A percentile compares a stretch with the other conserved stretches of the same genome.
Conservation (phyloP, 2,888 invertebrate genomes). For the Callyntrura sp. region DNA sequence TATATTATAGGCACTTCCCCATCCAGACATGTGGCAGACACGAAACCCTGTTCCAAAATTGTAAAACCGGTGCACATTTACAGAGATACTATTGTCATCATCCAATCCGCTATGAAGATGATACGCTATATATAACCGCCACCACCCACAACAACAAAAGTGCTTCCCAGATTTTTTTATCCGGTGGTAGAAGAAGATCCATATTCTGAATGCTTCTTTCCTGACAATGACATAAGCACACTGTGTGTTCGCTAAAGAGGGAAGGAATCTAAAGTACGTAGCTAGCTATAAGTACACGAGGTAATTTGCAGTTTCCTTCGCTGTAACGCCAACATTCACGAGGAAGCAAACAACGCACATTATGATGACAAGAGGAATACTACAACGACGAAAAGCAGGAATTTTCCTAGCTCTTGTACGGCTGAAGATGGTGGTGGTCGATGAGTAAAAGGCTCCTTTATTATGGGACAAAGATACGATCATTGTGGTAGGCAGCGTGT, state of each 20-base stretch:
- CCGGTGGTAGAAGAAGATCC: neutral
- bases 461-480: slow-evolving; percentile 35
- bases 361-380: slow-evolving; percentile 57
- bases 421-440: slow-evolving; percentile 6
- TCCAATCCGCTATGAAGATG: neutral
- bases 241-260: slow-evolving; percentile 15
- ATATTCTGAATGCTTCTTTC: neutral
- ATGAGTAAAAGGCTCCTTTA: slow-evolving; percentile 17
- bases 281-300: neutral
- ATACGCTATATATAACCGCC: neutral
- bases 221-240: slow-evolving; percentile 9
- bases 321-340: neutral
- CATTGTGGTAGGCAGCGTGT: slow-evolving; percentile 31
- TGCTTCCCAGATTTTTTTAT: slow-evolving; percentile 7
- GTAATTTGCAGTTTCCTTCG: slow-evolving; percentile 62
- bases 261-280: neutral
- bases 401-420: slow-evolving; percentile 30
- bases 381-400: slow-evolving; percentile 7
- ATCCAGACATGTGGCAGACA: slow-evolving; percentile 1
- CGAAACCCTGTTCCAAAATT: slow-evolving; percentile 1
- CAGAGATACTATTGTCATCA: slow-evolving; percentile 27
- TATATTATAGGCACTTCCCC: neutral
- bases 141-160: slow-evolving; percentile 24
- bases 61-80: slow-evolving; percentile 12
- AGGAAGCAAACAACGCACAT: slow-evolving; percentile 45